phyloP scores from a whole-genome alignment of 23 tunicate genomes.

The Diplosoma virens region DNA sequence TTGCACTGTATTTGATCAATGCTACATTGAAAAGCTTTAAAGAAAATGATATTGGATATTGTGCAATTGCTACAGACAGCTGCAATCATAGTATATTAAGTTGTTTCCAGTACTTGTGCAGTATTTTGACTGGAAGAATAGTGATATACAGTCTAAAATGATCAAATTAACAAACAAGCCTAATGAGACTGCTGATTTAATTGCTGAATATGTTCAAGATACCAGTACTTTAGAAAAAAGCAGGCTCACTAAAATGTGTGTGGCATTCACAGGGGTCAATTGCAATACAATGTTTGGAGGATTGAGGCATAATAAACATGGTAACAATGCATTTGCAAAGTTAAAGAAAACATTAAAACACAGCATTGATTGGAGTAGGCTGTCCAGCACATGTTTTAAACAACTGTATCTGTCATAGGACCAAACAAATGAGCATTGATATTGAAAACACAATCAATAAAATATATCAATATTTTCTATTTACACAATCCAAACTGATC shows the following conservation, averaged over 20 bases:
- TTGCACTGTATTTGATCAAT: background rate
- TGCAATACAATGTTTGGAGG: constrained; percentile 24
- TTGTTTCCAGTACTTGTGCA: background rate
- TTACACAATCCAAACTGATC: no score
- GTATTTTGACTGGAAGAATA: background rate
- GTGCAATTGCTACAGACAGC: background rate
- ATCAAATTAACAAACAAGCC: background rate
- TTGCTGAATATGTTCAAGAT: background rate
- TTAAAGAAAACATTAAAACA: background rate
- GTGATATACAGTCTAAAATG: background rate
- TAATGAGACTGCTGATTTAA: background rate
- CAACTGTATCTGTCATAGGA: no score
- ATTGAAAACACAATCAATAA: no score
- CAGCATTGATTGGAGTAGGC: constrained; percentile 16
- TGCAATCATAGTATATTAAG: background rate
- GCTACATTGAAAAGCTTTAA: no score
- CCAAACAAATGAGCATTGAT: no score
- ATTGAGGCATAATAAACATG: constrained; percentile 11
- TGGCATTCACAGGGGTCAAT: constrained; percentile 31
- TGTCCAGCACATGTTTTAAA: constrained; percentile 15
- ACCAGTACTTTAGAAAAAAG: background rate
- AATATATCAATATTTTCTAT: no score
- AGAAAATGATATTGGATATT: background rate
- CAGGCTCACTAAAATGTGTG: background rate
- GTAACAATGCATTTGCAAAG: background rate